Evolutionary conservation across 1,140 invertebrate genomes (phyloP), one percentile per base, ranked within the genome.

Genomic region (Aphidius gifuensis): DNA sequence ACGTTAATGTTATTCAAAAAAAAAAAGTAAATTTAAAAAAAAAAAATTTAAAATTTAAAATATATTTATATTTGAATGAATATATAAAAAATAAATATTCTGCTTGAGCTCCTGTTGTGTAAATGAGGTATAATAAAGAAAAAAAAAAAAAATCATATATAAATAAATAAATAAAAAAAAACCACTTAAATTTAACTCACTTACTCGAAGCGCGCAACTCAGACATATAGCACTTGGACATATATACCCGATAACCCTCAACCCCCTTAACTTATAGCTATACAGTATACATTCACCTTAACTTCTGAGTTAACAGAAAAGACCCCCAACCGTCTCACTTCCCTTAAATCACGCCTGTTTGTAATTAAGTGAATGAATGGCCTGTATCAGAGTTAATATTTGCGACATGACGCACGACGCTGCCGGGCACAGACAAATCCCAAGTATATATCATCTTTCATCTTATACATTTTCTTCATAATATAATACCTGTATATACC

Each of bases 341-440:
- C 74, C 73, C 80, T 79, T 81, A 81, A 81, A 81, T 81, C 80
- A 81, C 71, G 75, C 71, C 77, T 80, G 78, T 79, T 80, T 79
- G 80, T 81, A 81, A 81, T 81, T 81, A 81, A 81, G 80, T 78
- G 80, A 81, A 81, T 79, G 76, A 79, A 81, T 80, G 80, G 80
- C 77, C 78, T 79, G 79, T 80, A 80, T 81, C 79, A 74, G 76
- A 78, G 79, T 81, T 81, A 81, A 81, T 81, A 81, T 81, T 80
- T 80, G 79, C 79, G 76, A 73, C 72, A 76, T 80, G 80, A 80
- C 74, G 77, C 75, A 80, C 78, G 80, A 79, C 75, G 76, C 68
- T 75, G 73, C 74, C 74, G 67, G 69, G 69, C 53, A 43, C 71
- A 79, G 79, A 81, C 79, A 80, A 81, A 81, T 81, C 79, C 79